These are phyloP conservation scores for Campylomormyrus tamandua DNA, from an alignment of 2,113 vertebrate species.

Conservation along the genomic window DNA sequence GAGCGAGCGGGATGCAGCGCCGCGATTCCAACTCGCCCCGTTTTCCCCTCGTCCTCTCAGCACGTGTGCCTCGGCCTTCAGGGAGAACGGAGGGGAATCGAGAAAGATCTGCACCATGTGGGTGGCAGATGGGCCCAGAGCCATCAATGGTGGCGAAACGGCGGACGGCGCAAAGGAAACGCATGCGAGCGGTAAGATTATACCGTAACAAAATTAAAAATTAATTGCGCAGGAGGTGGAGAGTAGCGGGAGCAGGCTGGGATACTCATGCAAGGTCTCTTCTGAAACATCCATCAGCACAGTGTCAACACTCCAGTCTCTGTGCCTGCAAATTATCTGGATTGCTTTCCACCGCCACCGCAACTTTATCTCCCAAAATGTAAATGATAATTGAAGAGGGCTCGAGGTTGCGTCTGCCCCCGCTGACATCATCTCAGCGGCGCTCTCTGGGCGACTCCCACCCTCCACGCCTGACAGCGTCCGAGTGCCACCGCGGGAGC, in stretches of 20 bases:
- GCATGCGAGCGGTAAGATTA: not conserved
- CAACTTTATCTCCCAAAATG: not conserved
- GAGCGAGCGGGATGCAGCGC: not conserved
- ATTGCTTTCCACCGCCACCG: not conserved
- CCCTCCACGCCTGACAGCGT: constrained; percentile 1
- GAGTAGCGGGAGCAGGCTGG: not conserved
- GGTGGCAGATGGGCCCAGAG: not conserved
- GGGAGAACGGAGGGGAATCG: not conserved
- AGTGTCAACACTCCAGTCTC: constrained; percentile 4
- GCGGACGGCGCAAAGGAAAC: not conserved
- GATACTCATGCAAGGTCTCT: not conserved
- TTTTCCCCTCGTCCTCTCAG: not conserved
- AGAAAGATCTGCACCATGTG: not conserved
- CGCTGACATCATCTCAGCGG: not conserved
- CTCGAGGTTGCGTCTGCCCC: not conserved
- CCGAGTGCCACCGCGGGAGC: not conserved
- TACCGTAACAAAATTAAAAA: not conserved
- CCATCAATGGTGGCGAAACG: not conserved
- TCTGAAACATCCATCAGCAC: not conserved
- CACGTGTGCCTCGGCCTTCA: not conserved
- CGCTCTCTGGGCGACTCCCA: not conserved
- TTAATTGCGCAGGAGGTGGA: not conserved
- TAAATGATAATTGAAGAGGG: constrained; percentile 15
- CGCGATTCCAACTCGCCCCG: not conserved
- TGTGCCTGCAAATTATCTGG: not conserved